phyloP scores from a whole-genome alignment of 2,113 vertebrate genomes.

The Dromiciops gliroides region DNA sequence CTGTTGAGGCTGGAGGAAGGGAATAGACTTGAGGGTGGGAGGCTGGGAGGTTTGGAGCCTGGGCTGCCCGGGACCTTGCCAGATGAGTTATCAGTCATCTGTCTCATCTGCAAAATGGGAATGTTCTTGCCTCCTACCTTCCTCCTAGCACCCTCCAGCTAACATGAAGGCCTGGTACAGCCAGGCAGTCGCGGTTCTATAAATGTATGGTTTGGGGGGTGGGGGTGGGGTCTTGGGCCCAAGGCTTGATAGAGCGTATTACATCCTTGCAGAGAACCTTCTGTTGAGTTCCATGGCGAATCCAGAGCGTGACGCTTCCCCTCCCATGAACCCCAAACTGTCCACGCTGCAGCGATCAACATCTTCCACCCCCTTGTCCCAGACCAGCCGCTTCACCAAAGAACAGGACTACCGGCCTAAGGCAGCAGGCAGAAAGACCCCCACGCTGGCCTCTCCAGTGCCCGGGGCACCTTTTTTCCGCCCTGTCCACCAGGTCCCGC shows the following conservation, averaged over 20 bases:
- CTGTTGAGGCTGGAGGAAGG: no score
- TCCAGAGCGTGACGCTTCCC: slow-evolving; percentile 86
- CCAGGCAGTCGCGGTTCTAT: not conserved
- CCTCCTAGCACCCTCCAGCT: no score
- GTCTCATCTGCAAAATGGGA: no score
- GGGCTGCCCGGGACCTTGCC: not conserved
- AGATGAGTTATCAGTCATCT: not conserved
- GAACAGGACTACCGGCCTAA: slow-evolving; percentile 92
- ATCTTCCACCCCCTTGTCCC: slow-evolving; percentile 86
- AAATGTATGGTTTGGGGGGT: not conserved
- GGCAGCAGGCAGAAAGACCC: slow-evolving; percentile 89
- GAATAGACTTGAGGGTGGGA: no score
- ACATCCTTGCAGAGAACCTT: slow-evolving; percentile 81
- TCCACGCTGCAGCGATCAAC: slow-evolving; percentile 86
- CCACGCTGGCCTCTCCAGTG: slow-evolving; percentile 89
- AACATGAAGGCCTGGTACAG: no score
- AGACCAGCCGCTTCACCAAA: slow-evolving; percentile 89
- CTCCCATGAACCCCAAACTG: slow-evolving; percentile 84
- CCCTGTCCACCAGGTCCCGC: slow-evolving; percentile 94
- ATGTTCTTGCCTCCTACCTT: no score
- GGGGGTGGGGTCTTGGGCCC: not conserved
- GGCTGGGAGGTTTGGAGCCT: no score
- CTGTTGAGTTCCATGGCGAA: slow-evolving; percentile 86
- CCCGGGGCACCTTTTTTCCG: slow-evolving; percentile 91
- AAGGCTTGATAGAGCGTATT: slow-evolving; percentile 23